Evolutionary conservation across 1,140 invertebrate species (phyloP).

Genomic region (Nymphalis io): DNA sequence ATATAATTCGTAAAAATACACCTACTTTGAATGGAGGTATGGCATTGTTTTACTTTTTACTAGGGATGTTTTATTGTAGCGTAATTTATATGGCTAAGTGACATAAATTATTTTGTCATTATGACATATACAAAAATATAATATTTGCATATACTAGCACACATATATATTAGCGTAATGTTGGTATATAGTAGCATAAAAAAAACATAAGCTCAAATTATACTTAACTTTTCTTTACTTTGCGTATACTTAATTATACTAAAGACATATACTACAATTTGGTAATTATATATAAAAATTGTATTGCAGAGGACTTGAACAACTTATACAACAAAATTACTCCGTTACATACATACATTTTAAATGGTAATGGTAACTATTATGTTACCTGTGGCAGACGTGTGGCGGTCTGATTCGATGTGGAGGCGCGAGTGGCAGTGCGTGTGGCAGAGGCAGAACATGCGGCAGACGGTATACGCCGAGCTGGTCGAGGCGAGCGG

Average conservation of each 20-base stretch:
- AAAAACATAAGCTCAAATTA: conserved; percentile 20
- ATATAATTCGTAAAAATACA: too few relatives aligned
- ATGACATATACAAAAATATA: too few relatives aligned
- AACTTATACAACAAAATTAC: conserved; percentile 1
- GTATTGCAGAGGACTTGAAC: neutral
- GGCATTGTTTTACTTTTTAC: neutral
- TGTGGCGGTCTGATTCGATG: conserved; percentile 72
- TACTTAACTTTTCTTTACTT: too few relatives aligned
- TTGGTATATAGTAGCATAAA: neutral
- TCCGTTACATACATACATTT: too few relatives aligned
- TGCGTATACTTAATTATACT: too few relatives aligned
- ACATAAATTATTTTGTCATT: too few relatives aligned
- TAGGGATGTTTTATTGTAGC: too few relatives aligned
- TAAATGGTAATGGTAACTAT: too few relatives aligned
- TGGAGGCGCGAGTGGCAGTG: conserved; percentile 70
- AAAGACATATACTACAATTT: too few relatives aligned
- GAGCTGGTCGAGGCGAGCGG: conserved; percentile 79
- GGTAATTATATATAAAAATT: neutral
- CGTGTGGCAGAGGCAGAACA: conserved; percentile 75
- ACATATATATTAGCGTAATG: neutral
- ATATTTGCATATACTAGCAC: too few relatives aligned
- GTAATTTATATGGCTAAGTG: too few relatives aligned
- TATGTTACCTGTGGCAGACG: conserved; percentile 81
- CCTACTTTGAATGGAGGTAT: neutral
- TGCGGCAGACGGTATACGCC: conserved; percentile 83